Base-by-base conservation (phyloP, 2,113 vertebrate genomes). In the Siniperca chuatsi region DNA sequence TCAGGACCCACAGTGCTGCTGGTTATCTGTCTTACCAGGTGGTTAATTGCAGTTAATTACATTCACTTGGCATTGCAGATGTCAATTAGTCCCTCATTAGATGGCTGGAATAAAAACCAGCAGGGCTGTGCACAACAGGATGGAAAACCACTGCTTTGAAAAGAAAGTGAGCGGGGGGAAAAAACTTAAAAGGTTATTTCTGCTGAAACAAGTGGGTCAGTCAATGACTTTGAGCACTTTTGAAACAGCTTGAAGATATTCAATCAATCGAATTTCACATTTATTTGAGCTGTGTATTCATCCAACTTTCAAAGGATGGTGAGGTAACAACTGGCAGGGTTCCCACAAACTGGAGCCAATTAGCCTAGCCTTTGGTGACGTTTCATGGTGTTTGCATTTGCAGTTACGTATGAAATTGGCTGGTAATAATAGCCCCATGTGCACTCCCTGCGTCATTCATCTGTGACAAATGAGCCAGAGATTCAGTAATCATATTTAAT, bases 361-460 rank as follows among this genome's bases (percentile, higher is more conserved):
- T 84, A 89, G 85, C 0, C 4, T n/a, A 23, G 74, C 54, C 61
- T 80, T 88, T 68, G 72, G 77, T 83, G 60, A 79, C 44, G 87
- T 80, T 81, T 79, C 77, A 77, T 80, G 62, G 72, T 86, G 85
- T 88, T 90, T 86, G 83, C 85, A 48, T 76, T 58, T 35, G 55
- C 66, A 67, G 80, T 83, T 86, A 68, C 72, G 67, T 81, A 66
- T 81, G 77, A 85, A 87, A 88, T 82, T 75, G 81, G 60, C 78
- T 79, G 75, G 50, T 42, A 76, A 87, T 82, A 82, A 78, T 71
- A 80, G n/a, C 29, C 78, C 42, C 44, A 20, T 20, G 6, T 25
- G 72, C 57, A 5, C 78, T 68, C 44, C 42, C 79, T 18, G 29
- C 25, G 20, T 80, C 76, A 67, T 44, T 85, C 78, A 83, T 75